Evolutionary conservation across 2,113 vertebrate species (phyloP).

Genomic region (Himantopus leucocephalus): DNA sequence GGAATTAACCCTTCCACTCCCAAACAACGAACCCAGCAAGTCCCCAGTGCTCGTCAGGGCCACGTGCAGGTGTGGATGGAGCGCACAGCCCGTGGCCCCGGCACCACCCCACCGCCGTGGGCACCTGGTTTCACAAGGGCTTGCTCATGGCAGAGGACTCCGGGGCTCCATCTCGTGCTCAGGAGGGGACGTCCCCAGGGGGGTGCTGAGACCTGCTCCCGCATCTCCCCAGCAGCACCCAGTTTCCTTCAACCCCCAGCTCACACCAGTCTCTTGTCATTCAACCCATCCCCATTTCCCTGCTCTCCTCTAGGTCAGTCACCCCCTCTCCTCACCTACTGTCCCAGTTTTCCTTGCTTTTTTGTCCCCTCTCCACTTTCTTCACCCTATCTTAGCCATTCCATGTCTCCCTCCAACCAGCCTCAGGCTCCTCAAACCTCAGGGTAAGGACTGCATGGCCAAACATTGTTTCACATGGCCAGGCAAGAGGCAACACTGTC

Average conservation of each 20-base stretch:
- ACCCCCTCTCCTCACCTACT: not conserved
- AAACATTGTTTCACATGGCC: not conserved
- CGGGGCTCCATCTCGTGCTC: not conserved
- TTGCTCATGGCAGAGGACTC: not conserved
- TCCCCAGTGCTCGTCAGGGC: accelerated
- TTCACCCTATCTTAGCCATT: not conserved
- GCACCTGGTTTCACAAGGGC: not conserved
- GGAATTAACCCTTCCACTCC: conserved; percentile 26
- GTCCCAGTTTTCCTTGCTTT: not conserved
- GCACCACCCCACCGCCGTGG: not conserved
- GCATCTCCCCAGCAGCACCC: not conserved
- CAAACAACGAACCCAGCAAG: not conserved
- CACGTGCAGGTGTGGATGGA: not conserved
- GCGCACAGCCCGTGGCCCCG: accelerated
- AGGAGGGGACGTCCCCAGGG: not conserved
- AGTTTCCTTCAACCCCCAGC: not conserved
- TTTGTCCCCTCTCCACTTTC: not conserved
- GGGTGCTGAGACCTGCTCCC: not conserved
- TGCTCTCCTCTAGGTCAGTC: not conserved
- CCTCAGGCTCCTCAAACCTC: not conserved
- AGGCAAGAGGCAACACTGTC: not conserved
- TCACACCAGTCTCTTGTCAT: not conserved
- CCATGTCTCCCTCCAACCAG: not conserved
- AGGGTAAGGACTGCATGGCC: not conserved
- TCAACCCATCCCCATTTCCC: not conserved